Evolutionary conservation across 53 echinoderm and acorn worm species (phyloP).

Genomic region (Crossaster papposus): DNA sequence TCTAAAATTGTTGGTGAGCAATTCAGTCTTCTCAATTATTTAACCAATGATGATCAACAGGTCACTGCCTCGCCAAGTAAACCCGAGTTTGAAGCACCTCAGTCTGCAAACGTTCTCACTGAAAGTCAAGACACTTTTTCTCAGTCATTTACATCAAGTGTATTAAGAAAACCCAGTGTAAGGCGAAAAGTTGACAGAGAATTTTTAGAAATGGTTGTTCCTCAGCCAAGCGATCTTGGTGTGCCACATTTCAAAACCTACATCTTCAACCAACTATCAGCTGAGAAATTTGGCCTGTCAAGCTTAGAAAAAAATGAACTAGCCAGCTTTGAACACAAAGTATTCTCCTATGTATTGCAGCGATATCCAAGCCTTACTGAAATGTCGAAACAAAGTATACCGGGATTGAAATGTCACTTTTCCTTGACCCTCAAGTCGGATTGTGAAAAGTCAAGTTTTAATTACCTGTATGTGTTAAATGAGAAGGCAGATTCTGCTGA

Average conservation of each 20-base stretch:
- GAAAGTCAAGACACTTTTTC: too few species aligned
- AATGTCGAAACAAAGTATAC: background rate
- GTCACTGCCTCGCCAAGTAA: background rate
- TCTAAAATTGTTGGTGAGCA: background rate
- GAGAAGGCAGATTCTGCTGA: constrained; percentile 56
- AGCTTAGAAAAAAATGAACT: background rate
- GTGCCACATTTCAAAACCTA: background rate
- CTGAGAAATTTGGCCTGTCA: background rate
- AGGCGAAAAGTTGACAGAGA: background rate
- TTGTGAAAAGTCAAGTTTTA: constrained; percentile 3
- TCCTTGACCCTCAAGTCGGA: background rate
- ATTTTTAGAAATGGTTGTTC: background rate
- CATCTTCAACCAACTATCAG: background rate
- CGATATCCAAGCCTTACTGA: background rate
- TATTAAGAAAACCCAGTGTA: background rate
- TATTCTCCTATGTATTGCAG: constrained; percentile 8
- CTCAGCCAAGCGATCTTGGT: background rate
- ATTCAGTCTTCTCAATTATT: constrained; percentile 14
- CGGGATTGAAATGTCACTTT: constrained; percentile 31
- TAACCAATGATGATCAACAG: background rate
- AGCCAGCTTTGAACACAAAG: background rate
- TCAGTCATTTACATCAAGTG: background rate
- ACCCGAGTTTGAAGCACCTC: too few species aligned
- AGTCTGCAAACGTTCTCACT: too few species aligned
- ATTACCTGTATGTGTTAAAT: background rate